phyloP scores from a whole-genome alignment of 2,888 invertebrate species.

The Tenthredo amoena region DNA sequence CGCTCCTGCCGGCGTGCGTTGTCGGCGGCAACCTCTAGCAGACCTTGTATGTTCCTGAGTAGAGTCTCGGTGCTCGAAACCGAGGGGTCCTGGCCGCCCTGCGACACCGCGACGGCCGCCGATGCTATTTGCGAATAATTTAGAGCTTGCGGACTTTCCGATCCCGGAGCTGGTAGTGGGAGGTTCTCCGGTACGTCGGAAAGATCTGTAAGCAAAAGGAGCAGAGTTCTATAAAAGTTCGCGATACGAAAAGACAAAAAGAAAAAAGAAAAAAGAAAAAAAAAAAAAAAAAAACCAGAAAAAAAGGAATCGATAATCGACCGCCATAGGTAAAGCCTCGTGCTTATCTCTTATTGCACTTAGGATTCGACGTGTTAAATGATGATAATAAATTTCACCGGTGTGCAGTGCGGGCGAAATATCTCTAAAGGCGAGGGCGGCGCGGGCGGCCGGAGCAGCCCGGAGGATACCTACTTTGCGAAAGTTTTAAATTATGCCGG shows the following conservation, averaged over 20 bases:
- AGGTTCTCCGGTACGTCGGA: constrained; percentile 88
- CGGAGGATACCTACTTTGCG: constrained; percentile 30
- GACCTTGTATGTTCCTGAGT: constrained; percentile 96
- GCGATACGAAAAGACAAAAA: not conserved
- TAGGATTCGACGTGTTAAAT: constrained; percentile 47
- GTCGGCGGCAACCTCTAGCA: constrained; percentile 98
- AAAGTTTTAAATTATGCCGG: constrained; percentile 66
- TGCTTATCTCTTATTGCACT: constrained; percentile 46
- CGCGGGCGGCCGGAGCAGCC: too few species aligned
- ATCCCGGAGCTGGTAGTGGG: constrained; percentile 81
- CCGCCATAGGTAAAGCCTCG: not conserved
- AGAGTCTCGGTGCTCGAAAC: constrained; percentile 95
- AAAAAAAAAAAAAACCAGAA: not conserved
- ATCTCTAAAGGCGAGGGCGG: not conserved
- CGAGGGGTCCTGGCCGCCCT: constrained; percentile 82
- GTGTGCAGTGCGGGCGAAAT: not conserved
- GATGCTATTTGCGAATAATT: constrained; percentile 90
- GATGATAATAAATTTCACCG: constrained; percentile 47
- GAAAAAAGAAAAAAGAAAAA: not conserved
- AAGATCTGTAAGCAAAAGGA: constrained; percentile 80
- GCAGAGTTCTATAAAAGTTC: not conserved
- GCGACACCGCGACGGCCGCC: constrained; percentile 81
- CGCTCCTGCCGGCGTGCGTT: constrained; percentile 97
- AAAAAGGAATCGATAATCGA: constrained; percentile 38
- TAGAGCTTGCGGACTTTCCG: constrained; percentile 84